phyloP scores from a whole-genome alignment of 2,797 vertebrate genomes.

The Acanthurus tractus region DNA sequence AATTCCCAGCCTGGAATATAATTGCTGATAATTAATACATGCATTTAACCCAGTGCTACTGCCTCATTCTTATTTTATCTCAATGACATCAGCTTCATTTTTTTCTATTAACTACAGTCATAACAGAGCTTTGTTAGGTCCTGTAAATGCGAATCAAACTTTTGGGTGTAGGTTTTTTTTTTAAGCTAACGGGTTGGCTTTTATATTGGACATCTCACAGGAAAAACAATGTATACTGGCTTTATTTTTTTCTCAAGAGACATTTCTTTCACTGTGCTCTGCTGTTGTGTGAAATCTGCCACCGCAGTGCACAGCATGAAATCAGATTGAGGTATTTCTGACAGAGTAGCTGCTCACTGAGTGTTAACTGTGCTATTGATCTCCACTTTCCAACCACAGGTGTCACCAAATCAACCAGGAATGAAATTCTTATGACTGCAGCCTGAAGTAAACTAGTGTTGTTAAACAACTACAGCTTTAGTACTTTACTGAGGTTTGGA shows the following conservation, averaged over 20 bases:
- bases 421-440: background rate
- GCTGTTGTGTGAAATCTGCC: background rate
- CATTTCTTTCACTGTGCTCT: background rate
- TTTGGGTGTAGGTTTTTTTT: no score
- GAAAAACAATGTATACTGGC: background rate
- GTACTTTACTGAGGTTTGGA: background rate
- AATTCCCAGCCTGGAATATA: background rate
- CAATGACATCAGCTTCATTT: background rate
- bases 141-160: background rate
- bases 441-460: background rate
- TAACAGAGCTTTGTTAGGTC: background rate
- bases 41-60: background rate
- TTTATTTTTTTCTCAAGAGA: background rate
- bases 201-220: background rate
- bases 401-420: background rate
- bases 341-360: background rate
- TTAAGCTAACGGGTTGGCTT: background rate
- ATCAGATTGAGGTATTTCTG: background rate
- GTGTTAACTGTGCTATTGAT: conserved; percentile 1
- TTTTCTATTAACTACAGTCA: background rate
- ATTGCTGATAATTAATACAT: background rate
- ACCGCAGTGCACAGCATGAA: background rate
- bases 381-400: background rate
- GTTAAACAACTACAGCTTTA: background rate
- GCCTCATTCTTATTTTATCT: background rate